Evolutionary conservation across 2,797 vertebrate genomes (phyloP), one percentile per base, ranked within the genome.

Genomic region (Intellagama lesueurii): DNA sequence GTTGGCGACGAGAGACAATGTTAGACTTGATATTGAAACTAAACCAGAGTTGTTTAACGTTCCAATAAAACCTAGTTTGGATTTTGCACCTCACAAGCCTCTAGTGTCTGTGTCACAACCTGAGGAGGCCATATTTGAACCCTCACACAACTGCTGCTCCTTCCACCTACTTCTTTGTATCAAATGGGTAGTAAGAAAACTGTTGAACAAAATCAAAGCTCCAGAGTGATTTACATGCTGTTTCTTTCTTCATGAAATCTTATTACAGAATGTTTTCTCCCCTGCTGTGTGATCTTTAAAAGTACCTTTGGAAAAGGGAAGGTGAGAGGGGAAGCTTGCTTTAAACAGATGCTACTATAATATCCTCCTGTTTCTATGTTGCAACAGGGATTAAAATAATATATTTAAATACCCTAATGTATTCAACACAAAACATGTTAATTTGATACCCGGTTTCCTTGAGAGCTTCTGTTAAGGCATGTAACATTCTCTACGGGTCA

Each of bases 361-460:
- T 90, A 90, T 93, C 93, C 87, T 94, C 77, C 86, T 94, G 92
- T 91, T 96, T 96, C 94, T 92, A 94, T 66, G 52, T 85, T 91
- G 47, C 93, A 96, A 90, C 69, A 75, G 72, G 92, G 92, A 96
- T 96, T 94, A 96, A 95, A 95, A 94, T 92, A 95, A 95, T 93
- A 94, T 88, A 92, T 92, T 94, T 94, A 92, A 96, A 95, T 93
- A 86, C 94, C 88, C 94, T 95, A 95, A 97, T 96, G 94, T 93
- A 92, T 97, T 96, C 94, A 96, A 94, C 95, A 96, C 91, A 89
- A 96, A 97, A 96, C 93, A 90, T 88, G 91, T 95, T 94, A 93
- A 97, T 95, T 92, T 52, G 95, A 97, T 97, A 97, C 88, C 91
- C 87, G 90, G 16, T 90, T 97, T 97, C 94, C 95, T 94, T 95